Evolutionary conservation across 1,140 invertebrate species (phyloP).

Genomic region (Scaptomyza montana): DNA sequence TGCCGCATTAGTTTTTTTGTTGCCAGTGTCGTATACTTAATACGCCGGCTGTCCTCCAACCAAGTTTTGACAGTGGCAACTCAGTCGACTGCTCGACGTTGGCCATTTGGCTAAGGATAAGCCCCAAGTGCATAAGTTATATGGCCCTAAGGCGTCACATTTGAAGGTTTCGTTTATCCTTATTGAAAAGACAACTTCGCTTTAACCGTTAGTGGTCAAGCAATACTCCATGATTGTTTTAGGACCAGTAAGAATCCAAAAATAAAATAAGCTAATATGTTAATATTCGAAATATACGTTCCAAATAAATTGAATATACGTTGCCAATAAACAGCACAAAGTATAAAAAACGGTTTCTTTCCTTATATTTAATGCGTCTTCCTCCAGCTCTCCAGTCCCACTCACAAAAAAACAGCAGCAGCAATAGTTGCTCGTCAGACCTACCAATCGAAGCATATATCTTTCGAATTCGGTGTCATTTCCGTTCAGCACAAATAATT

Average conservation of each 20-base stretch:
- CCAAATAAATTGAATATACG: too few species aligned
- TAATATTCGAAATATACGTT: too few species aligned
- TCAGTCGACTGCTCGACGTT: constrained; percentile 37
- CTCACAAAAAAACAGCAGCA: neutral
- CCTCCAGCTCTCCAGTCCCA: too few species aligned
- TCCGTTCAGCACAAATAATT: constrained; percentile 9
- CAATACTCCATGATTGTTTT: too few species aligned
- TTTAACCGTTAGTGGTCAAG: neutral
- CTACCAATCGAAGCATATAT: constrained; percentile 18
- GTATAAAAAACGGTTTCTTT: too few species aligned
- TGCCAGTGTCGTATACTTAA: constrained; percentile 57
- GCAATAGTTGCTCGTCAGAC: neutral
- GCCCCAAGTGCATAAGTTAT: constrained; percentile 44
- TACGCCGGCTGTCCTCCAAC: constrained; percentile 44
- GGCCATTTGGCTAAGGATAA: constrained; percentile 38
- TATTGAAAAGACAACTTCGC: constrained; percentile 13
- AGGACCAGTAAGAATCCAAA: too few species aligned
- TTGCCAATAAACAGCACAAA: too few species aligned
- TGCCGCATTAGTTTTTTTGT: constrained; percentile 65
- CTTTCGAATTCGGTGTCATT: constrained; percentile 6
- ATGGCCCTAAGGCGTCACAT: constrained; percentile 19
- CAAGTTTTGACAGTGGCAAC: constrained; percentile 50
- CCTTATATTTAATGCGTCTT: too few species aligned
- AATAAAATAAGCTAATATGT: too few species aligned
- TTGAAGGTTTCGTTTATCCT: constrained; percentile 16